Evolutionary conservation across 2,113 vertebrate genomes (phyloP).

Genomic region (Rallus limicola): DNA sequence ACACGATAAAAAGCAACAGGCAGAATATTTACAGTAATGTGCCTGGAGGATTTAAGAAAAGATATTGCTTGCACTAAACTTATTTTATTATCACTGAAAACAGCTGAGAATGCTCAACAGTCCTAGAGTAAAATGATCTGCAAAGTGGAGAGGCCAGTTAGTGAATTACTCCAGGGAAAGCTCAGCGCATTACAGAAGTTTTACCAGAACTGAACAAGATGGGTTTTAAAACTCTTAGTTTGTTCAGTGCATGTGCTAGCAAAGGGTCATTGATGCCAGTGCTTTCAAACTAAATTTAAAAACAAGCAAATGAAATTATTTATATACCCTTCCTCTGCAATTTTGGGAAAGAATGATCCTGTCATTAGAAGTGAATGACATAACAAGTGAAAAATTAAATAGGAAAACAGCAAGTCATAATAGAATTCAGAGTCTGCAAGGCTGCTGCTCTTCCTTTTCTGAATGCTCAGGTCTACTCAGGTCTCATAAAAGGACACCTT

Average conservation of each 20-base stretch:
- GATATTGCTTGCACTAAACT: neutral
- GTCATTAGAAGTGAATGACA: neutral
- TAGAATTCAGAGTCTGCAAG: neutral
- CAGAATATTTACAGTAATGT: neutral
- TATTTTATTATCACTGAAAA: neutral
- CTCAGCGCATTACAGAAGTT: neutral
- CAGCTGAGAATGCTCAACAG: neutral
- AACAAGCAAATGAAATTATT: neutral
- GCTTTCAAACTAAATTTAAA: neutral
- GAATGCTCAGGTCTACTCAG: neutral
- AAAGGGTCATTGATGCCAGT: neutral
- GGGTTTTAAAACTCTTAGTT: neutral
- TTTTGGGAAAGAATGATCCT: neutral
- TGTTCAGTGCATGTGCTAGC: neutral
- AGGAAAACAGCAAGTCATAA: neutral
- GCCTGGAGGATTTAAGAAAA: neutral
- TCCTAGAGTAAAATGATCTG: neutral
- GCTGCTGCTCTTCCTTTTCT: neutral
- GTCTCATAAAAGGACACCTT: neutral
- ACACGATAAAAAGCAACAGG: neutral
- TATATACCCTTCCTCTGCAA: neutral
- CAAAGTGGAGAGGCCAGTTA: neutral
- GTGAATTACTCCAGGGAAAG: neutral
- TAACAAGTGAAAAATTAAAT: neutral
- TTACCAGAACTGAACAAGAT: neutral